Evolutionary conservation across 2,113 vertebrate species (phyloP), one percentile per base, ranked within the genome.

Genomic region (Mungos mungo): DNA sequence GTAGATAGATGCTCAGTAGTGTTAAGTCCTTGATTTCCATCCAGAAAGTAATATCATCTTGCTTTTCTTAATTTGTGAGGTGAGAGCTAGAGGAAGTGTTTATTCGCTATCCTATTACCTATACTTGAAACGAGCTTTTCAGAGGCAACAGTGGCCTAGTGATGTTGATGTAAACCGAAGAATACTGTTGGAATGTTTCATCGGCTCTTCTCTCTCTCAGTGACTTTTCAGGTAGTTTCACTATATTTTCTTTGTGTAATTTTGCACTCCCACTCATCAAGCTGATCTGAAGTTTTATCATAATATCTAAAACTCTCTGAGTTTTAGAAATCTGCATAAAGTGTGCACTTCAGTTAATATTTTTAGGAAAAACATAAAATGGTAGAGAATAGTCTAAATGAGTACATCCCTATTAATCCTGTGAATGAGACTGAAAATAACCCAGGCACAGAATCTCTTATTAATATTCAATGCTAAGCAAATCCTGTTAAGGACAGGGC

Each of bases 381-480:
- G 72, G 13, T 82, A 14, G 71, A 65, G n/a, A 68, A 79, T n/a
- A 85, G 11, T 57, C 38, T 86, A 79, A 85, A 50, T 82, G 38
- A 81, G 41, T 86, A 5, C 7, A 35, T 93, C 15, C 81, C 45
- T 88, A 4, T 72, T 88, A 74, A 84, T 65, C 35, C 66, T 96
- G 60, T 69, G 52, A 68, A 66, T 87, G 52, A 91, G 8, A 76
- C 27, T 38, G 45, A 38, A 63, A 81, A n/a, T 81, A 88, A 92
- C 33, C 65, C 13, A 85, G 71, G 8, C 12, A 88, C 38, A 86
- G 14, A 72, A 52, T 80, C 33, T 84, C 47, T 87, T 54, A 9
- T 68, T 76, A 90, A 57, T 84, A 88, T 69, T 92, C 77, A 85
- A 81, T 92, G 47, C 76, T 68, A 68, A 88, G 25, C 86, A 93